phyloP scores from a whole-genome alignment of 2,113 vertebrate genomes.

The Craseonycteris thonglongyai region DNA sequence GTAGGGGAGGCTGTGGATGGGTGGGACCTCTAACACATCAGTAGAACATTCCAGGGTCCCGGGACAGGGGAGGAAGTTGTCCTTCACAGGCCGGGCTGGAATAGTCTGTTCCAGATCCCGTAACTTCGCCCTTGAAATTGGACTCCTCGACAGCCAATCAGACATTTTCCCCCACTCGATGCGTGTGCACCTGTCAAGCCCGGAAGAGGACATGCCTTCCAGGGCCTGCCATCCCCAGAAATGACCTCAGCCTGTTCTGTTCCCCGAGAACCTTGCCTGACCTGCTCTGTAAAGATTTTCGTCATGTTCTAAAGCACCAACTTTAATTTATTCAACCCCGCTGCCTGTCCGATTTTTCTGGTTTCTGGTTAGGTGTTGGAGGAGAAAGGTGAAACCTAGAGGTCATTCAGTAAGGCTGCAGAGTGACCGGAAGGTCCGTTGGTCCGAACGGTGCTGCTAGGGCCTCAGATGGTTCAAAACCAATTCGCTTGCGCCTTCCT shows the following conservation, averaged over 20 bases:
- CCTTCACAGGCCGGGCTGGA: background rate
- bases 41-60: background rate
- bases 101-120: background rate
- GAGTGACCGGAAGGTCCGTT: background rate
- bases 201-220: background rate
- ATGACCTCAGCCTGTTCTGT: background rate
- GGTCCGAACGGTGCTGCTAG: background rate
- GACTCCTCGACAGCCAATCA: fast-evolving
- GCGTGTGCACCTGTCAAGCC: background rate
- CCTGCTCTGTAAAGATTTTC: background rate
- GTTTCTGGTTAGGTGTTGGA: background rate
- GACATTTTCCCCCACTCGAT: background rate
- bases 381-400: background rate
- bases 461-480: background rate
- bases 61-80: background rate
- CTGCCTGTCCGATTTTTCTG: background rate
- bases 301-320: background rate
- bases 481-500: background rate
- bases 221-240: background rate
- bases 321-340: background rate
- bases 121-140: background rate
- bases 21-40: background rate
- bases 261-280: background rate
- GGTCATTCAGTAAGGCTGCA: background rate
- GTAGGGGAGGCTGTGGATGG: background rate